Evolutionary conservation across 2,888 invertebrate genomes (phyloP), one percentile per base, ranked within the genome.

Genomic region (Melanotus villosus): DNA sequence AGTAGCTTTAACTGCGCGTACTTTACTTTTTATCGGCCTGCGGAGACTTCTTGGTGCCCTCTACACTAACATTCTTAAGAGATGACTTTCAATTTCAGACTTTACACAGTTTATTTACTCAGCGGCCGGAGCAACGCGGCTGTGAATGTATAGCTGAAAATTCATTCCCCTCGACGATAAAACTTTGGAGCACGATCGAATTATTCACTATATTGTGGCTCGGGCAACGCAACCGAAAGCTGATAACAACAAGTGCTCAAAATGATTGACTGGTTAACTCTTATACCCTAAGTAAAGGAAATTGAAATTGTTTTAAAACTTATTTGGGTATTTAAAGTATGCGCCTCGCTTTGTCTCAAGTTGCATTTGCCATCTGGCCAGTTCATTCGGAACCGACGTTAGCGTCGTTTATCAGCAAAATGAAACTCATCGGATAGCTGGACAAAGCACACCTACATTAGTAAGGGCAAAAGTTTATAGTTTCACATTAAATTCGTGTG

Each of bases 61-160:
- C 77, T 78, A 73, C 75, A 78, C 79, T 79, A 81, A 80, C 79
- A 80, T 80, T 79, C 80, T 80, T 73, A 79, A 80, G 77, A 80
- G 81, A 81, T 81, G 80, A 81, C 83, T 83, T 82, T 81, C 82
- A 82, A 82, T 83, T 83, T 82, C 80, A 81, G 80, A 81, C 80
- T 82, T 81, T 81, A 79, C 80, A 82, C 82, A 81, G 81, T 82
- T 82, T 82, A 82, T 83, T 83, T 82, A 81, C 81, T 80, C 78
- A 78, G 79, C 76, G 74, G 76, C 76, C 70, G 75, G 75, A 75
- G 74, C 73, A 75, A 73, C 76, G 75, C 65, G 76, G 75, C 73
- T 72, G 73, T 75, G 75, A 75, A 75, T 77, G 74, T 77, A 79
- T 77, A 77, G 76, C 76, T 74, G 76, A 79, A 74, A 81, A 81